phyloP scores from a whole-genome alignment of 2,888 invertebrate genomes.

The Caenorhabditis doughertyi region DNA sequence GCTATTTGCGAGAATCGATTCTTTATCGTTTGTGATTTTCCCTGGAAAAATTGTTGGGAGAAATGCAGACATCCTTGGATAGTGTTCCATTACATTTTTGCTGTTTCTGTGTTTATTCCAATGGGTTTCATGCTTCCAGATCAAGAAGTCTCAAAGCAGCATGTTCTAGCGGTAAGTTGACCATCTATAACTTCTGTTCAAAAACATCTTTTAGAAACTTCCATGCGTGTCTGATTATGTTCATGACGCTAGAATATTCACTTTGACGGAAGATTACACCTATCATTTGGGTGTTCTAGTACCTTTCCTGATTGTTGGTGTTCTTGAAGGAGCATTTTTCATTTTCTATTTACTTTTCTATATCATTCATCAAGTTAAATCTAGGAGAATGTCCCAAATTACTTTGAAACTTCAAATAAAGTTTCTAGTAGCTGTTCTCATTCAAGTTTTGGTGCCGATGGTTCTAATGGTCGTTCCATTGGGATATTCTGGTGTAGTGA shows the following conservation, averaged over 20 bases:
- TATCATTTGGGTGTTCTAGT: background rate
- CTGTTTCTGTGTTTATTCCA: background rate
- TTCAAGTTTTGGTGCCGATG: background rate
- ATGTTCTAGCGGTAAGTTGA: background rate
- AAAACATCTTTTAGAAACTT: background rate
- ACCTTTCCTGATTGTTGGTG: background rate
- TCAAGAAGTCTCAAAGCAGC: background rate
- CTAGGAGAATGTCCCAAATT: background rate
- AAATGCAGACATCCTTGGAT: background rate
- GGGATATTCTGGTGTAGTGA: background rate
- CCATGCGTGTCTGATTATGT: conserved; percentile 15
- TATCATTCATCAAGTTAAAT: background rate
- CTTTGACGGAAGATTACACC: background rate
- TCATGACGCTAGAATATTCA: background rate
- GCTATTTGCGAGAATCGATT: conserved; percentile 2
- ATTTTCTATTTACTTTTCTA: background rate
- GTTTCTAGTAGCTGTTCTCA: background rate
- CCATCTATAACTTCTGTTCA: background rate
- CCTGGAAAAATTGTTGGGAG: background rate
- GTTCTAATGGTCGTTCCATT: conserved; percentile 6
- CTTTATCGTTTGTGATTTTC: background rate
- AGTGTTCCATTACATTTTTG: background rate
- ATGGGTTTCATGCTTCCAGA: background rate
- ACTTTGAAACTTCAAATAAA: background rate
- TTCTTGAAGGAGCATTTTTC: background rate